Evolutionary conservation across 2,888 invertebrate species (phyloP), one percentile per base, ranked within the genome.

Genomic region (Boloria euphrosyne): DNA sequence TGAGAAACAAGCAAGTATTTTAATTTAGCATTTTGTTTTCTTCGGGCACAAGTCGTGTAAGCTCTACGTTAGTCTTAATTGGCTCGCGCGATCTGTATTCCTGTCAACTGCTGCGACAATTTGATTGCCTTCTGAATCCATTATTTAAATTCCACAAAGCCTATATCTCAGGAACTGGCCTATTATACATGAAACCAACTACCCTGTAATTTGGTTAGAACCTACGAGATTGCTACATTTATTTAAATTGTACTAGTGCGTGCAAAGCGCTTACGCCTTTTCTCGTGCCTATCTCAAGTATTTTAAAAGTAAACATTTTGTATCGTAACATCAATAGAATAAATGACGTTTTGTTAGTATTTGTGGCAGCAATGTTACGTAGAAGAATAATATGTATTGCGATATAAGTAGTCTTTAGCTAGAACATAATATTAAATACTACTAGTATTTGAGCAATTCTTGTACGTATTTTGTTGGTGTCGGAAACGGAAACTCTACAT

Each of bases 41-140:
- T 2, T 38, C 10, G 10, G 7, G 31, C 31, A 38, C 10, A 10
- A 10, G 31, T 38, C 31, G 31, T 31, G 31, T 31, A 6, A n/a
- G 55, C 18, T 55, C 3, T 22, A 43, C 43, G 13, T 22, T 44
- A 27, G 38, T 47, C 58, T 61, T 69, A 69, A 69, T 66, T 69
- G 66, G 66, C 63, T 63, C 46, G 43, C 53, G 61, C 53, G 68
- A 69, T 66, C 55, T 55, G 59, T 31, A 49, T 57, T 63, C 53
- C 53, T 31, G n/a, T 59, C 54, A 17, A 49, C 51, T 14, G 31
- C 46, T 46, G 66, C 62, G 62, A 65, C 70, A 67, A 60, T 72
- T 73, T 74, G 74, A 74, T 72, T 70, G 69, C 70, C 68, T 72
- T 54, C 70, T 72, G 73, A 69, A 71, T 73, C 65, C 71, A 73